Evolutionary conservation across 2,888 invertebrate species (phyloP).

Genomic region (Heteromurus nitidus): DNA sequence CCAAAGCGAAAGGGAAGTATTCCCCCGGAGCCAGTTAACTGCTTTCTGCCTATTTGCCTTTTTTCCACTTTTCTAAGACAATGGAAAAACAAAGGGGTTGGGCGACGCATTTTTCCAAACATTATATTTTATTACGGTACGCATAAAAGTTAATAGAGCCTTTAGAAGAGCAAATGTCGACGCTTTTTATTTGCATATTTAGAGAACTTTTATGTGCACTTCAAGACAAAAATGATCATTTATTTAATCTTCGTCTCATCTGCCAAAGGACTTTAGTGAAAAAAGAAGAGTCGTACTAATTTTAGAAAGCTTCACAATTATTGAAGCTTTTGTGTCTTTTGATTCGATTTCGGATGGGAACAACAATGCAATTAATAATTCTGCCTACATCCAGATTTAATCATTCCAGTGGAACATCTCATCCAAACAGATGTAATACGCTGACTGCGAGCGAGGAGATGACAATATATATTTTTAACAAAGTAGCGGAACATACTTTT

Average conservation of each 20-base stretch:
- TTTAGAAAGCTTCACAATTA: no score
- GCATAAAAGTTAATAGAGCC: constrained; percentile 42
- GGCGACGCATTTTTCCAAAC: constrained; percentile 10
- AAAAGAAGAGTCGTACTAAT: no score
- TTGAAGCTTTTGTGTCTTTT: no score
- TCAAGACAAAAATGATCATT: constrained; percentile 8
- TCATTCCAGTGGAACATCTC: no score
- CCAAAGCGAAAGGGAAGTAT: constrained; percentile 32
- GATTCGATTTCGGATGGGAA: no score
- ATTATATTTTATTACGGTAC: constrained; percentile 36
- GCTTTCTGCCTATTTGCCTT: constrained; percentile 8
- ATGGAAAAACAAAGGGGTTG: background rate
- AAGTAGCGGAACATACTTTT: no score
- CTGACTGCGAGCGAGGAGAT: no score
- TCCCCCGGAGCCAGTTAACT: constrained; percentile 47
- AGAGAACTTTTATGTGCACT: constrained; percentile 3
- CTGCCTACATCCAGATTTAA: no score
- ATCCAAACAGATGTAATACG: no score
- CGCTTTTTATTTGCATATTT: constrained; percentile 51
- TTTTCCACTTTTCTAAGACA: background rate
- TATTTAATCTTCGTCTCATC: background rate
- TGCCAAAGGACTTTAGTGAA: background rate
- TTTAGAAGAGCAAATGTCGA: constrained; percentile 35
- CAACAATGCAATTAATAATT: no score
- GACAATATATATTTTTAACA: no score